These are phyloP conservation scores for Coecobrya sp. DNA, from an alignment of 2,888 invertebrate genomes.

Conservation along the genomic window DNA sequence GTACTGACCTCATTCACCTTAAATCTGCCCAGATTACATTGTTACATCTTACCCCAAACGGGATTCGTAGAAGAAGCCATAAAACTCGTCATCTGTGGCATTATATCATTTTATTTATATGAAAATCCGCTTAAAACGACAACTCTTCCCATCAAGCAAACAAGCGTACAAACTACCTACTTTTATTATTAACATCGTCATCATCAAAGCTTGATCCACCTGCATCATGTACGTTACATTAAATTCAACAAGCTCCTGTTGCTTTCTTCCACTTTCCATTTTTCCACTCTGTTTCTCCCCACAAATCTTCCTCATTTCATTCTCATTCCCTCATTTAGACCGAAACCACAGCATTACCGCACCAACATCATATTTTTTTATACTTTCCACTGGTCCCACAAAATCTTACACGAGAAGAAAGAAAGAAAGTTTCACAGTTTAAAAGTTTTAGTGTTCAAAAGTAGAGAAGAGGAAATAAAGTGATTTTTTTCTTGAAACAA, in stretches of 20 bases:
- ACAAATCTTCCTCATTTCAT: neutral
- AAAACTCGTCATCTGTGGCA: neutral
- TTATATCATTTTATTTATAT: neutral
- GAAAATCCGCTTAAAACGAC: neutral
- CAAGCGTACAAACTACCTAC: neutral
- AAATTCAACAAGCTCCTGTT: conserved; percentile 41
- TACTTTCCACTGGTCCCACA: neutral
- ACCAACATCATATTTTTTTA: neutral
- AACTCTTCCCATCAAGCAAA: neutral
- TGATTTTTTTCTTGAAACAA: conserved; percentile 13
- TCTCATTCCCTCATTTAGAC: neutral
- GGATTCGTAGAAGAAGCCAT: neutral
- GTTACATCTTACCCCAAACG: neutral
- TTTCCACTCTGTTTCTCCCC: neutral
- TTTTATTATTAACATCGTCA: neutral
- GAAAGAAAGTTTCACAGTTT: conserved; percentile 10
- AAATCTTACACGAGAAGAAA: neutral
- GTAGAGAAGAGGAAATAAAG: conserved; percentile 8
- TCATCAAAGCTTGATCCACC: neutral
- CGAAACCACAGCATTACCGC: neutral
- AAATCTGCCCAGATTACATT: neutral
- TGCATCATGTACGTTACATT: neutral
- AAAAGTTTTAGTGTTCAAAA: neutral
- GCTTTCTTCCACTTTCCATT: neutral
- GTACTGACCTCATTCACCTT: neutral